These are phyloP conservation scores for Ommatoiulus sabulosus DNA, from an alignment of 2,888 invertebrate species.

Conservation along the genomic window DNA sequence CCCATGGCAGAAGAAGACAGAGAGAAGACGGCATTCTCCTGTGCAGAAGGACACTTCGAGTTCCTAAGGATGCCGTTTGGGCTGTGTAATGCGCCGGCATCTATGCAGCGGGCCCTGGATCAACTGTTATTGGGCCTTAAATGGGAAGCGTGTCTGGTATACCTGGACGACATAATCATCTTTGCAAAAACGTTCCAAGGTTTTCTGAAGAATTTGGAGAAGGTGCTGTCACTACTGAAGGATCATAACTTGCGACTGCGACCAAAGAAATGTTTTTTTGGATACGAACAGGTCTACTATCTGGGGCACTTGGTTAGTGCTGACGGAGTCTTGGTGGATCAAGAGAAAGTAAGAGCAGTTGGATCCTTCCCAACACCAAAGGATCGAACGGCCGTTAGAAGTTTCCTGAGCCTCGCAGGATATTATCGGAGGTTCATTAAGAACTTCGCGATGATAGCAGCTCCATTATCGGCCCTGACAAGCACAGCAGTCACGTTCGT, in stretches of 20 bases:
- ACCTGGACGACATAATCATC: not conserved
- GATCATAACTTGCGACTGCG: not conserved
- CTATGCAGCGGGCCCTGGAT: not conserved
- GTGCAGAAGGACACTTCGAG: not conserved
- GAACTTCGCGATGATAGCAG: not conserved
- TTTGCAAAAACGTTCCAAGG: not conserved
- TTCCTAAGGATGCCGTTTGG: not conserved
- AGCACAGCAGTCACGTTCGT: not conserved
- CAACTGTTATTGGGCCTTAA: not conserved
- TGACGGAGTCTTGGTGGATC: not conserved
- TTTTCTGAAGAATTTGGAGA: not conserved
- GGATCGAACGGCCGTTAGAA: not conserved
- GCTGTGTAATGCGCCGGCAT: not conserved
- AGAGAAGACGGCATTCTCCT: not conserved
- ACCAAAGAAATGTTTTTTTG: not conserved
- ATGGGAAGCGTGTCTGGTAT: not conserved
- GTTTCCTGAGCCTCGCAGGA: slow-evolving; percentile 49
- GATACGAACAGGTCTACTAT: not conserved
- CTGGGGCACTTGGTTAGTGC: not conserved
- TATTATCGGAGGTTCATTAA: slow-evolving; percentile 41
- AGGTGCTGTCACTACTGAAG: not conserved
- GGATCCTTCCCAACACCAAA: not conserved
- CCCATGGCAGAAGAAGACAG: not conserved
- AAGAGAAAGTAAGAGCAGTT: not conserved
- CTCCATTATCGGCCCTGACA: not conserved